Conservation (phyloP, 2,113 vertebrate species). For the Todiramphus saurophagus region DNA sequence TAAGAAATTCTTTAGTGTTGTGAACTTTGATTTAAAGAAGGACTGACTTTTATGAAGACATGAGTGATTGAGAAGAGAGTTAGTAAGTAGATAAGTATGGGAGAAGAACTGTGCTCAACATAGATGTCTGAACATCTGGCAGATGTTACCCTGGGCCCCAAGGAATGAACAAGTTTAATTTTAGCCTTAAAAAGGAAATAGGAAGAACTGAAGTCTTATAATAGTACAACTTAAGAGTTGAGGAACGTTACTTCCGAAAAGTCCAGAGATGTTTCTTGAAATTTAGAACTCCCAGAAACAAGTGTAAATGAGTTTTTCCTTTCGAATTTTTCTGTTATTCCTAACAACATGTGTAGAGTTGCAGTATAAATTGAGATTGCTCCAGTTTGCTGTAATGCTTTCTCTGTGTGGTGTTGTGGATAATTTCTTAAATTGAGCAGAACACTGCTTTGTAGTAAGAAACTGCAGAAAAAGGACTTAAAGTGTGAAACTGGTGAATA, state of each 20-base stretch:
- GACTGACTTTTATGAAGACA: conserved; percentile 37
- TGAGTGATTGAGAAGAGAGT: conserved; percentile 48
- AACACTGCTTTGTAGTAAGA: background rate
- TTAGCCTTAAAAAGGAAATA: conserved; percentile 77
- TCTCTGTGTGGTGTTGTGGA: background rate
- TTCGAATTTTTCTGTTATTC: background rate
- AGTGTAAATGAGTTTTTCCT: background rate
- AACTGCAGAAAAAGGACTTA: background rate
- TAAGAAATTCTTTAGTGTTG: background rate
- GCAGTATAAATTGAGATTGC: background rate
- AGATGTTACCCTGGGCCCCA: conserved; percentile 73
- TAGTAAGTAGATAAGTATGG: conserved; percentile 58
- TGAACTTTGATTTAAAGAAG: conserved; percentile 38
- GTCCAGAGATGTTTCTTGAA: conserved; percentile 32
- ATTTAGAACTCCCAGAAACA: background rate
- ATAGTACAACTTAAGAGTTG: conserved; percentile 66
- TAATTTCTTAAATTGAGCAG: background rate
- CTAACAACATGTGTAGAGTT: background rate
- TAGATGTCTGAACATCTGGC: conserved; percentile 72
- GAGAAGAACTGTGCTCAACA: conserved; percentile 47
- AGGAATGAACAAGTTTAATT: conserved; percentile 77
- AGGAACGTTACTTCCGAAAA: conserved; percentile 62
- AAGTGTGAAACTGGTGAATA: background rate
- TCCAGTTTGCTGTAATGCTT: background rate
- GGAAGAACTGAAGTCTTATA: conserved; percentile 73